Base-by-base conservation (phyloP, 2,888 invertebrate species). In the Podotricha telesiphe region DNA sequence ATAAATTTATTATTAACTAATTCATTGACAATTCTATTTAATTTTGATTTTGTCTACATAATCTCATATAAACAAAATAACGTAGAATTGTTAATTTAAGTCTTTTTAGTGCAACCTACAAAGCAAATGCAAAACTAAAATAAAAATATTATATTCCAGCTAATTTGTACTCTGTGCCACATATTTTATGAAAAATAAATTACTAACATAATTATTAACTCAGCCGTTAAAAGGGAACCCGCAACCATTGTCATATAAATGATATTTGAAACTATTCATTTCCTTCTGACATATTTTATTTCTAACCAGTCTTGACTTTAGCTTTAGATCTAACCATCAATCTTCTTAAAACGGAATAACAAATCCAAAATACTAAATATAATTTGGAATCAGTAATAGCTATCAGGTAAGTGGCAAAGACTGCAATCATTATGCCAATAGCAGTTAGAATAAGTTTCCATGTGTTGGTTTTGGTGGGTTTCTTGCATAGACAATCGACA, bases 351-450 rank as follows among this genome's bases (percentile, higher is more conserved):
- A 91, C 81, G 0, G 92, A 91, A 70, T 88, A 93, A 40, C 78
- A 77, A 2, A 93, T 77, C 92, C 92, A 93, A 72, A 91, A 91
- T 13, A 90, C 76, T 13, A 93, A 77, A 65, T 90, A 93, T 5
- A 91, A 67, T 20, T 87, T 88, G 0, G 92, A 90, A 64, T 91
- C 86, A 0, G 88, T 87, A 13, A 82, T 84, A 0, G 91, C 77
- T 22, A 91, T 86, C 76, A 91, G 70, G 58, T 90, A 93, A 0
- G 86, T 83, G 0, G 89, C 89, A n/a, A 87, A 67, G 2, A 91
- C 72, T 0, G 91, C 91, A 0, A 90, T 76, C 0, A 91, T 47
- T 8, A 91, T 84, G 0, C 92, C 92, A 1, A 88, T 61, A 0
- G 78, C 82, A 20, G 85, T 88, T 67, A 88, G 84, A 4, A 87